Base-by-base conservation (phyloP, 2,888 invertebrate species). In the Craniophora ligustri region DNA sequence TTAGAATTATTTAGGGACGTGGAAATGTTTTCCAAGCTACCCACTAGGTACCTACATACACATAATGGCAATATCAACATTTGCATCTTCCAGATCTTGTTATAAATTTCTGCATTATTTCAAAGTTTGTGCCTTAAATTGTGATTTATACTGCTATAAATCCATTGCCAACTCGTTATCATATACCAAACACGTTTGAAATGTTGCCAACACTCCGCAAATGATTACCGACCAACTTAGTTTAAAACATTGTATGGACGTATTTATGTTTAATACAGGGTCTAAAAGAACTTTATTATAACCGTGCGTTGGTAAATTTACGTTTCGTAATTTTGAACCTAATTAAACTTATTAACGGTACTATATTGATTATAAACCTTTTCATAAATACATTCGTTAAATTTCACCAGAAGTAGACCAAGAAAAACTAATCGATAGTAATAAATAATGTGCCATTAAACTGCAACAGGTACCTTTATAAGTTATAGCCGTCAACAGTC, bases 111-210 rank as follows among this genome's bases (percentile, higher is more conserved):
- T 56, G 59, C 69, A 76, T 79, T 74, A 82, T 79, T 76, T 55
- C 66, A 66, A 78, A 82, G 72, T 81, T 78, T 78, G 79, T 82
- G 81, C 75, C 82, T 82, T 81, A 83, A 82, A 82, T 61, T 83
- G 81, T 89, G 88, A 91, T 88, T 89, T 89, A 89, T 78, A 40
- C 58, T 62, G 79, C 79, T 64, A 89, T 91, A 90, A 90, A 91
- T 91, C 85, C 81, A 78, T 79, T 82, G 77, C 79, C 64, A 79
- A 78, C 82, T 86, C 87, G 85, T 88, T 87, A 86, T 79, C 82
- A 86, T 82, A 82, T 78, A 82, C 80, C 77, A 75, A 81, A 81
- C 78, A 79, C 86, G 86, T 88, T 90, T 91, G 91, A 89, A 85
- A 85, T 76, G 73, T 76, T 88, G 91, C 91, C 91, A 91, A 89